These are phyloP conservation scores for Anastrepha obliqua DNA, from an alignment of 1,140 invertebrate genomes.

Conservation along the genomic window DNA sequence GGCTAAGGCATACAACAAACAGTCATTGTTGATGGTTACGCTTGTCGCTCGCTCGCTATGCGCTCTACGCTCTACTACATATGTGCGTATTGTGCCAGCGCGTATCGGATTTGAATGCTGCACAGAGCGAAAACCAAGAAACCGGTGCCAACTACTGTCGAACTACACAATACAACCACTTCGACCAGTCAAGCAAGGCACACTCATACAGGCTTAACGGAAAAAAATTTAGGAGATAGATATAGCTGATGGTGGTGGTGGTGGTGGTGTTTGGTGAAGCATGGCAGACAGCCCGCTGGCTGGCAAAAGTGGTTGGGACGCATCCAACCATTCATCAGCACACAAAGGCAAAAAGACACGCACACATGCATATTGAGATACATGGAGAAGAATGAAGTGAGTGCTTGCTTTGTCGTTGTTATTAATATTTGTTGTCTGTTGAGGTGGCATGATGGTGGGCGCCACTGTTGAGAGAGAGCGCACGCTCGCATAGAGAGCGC, in stretches of 20 bases:
- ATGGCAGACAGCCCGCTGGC: conserved; percentile 28
- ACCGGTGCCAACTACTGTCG: conserved; percentile 13
- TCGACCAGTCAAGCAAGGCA: conserved; percentile 38
- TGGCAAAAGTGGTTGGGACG: conserved; percentile 46
- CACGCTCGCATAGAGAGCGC: not conserved
- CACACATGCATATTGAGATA: not conserved
- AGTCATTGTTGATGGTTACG: conserved; percentile 51
- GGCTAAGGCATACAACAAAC: conserved; percentile 34
- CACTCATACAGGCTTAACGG: not conserved
- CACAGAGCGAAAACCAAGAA: not conserved
- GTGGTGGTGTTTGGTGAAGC: conserved; percentile 34
- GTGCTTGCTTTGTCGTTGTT: not conserved
- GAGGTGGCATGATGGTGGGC: not conserved
- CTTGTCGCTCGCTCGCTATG: conserved; percentile 43
- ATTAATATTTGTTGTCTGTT: too few relatives aligned
- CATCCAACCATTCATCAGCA: conserved; percentile 25
- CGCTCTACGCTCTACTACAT: conserved; percentile 9
- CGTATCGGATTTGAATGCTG: conserved; percentile 41
- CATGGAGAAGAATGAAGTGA: not conserved
- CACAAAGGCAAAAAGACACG: not conserved
- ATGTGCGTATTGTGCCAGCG: conserved; percentile 36
- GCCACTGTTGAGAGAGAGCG: not conserved
- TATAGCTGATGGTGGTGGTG: not conserved
- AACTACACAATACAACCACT: not conserved
- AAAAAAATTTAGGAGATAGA: not conserved